Evolutionary conservation across 1,140 invertebrate genomes (phyloP).

Genomic region (Drosophila ohnishii): DNA sequence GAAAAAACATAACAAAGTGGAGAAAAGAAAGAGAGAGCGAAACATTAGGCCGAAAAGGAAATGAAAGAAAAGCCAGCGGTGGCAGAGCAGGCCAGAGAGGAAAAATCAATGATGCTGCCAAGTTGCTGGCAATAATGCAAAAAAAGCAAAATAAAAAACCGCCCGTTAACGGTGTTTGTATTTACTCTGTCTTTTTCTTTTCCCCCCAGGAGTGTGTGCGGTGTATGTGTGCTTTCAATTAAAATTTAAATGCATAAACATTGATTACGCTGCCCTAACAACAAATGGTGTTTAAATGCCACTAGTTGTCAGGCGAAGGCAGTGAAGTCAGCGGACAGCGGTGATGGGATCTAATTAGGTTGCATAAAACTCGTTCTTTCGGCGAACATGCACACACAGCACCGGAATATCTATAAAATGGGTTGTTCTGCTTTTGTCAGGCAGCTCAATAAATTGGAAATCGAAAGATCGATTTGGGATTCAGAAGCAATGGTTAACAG

Average conservation of each 20-base stretch:
- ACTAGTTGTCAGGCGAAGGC: slow-evolving; percentile 19
- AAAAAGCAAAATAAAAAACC: slow-evolving; percentile 3
- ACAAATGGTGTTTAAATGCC: slow-evolving; percentile 22
- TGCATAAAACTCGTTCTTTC: slow-evolving; percentile 15
- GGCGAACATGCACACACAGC: neutral
- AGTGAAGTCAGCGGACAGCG: slow-evolving; percentile 3
- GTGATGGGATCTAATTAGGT: slow-evolving; percentile 14
- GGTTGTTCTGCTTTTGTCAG: neutral
- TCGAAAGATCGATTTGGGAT: neutral
- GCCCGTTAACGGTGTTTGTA: slow-evolving; percentile 14
- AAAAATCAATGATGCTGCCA: slow-evolving; percentile 81
- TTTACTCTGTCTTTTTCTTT: slow-evolving; percentile 6
- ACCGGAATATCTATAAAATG: slow-evolving; percentile 14
- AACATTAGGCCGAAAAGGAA: slow-evolving; percentile 29
- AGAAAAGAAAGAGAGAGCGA: slow-evolving; percentile 7
- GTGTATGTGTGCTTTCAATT: slow-evolving; percentile 28
- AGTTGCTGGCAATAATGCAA: slow-evolving; percentile 53
- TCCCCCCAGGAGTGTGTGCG: neutral
- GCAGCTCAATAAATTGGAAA: slow-evolving; percentile 3
- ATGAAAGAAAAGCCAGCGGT: slow-evolving; percentile 13
- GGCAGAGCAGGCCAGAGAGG: slow-evolving; percentile 41
- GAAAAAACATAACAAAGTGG: slow-evolving; percentile 32
- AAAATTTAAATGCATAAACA: slow-evolving; percentile 44
- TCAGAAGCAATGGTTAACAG: neutral
- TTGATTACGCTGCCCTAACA: slow-evolving; percentile 29